Base-by-base conservation (phyloP, 2,888 invertebrate genomes). In the Tenthredo notha region DNA sequence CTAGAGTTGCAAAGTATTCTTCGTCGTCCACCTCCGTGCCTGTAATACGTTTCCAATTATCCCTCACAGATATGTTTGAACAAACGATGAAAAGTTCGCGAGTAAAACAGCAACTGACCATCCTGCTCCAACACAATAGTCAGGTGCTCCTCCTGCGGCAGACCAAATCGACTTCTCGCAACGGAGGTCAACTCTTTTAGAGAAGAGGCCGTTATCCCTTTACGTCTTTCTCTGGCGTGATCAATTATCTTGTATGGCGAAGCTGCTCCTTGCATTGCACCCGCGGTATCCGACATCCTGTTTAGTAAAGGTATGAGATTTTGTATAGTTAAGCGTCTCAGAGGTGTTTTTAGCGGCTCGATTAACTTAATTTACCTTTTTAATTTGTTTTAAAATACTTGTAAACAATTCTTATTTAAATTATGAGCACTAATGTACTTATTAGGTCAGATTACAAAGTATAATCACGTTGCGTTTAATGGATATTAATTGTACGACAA, bases 21-120 rank as follows among this genome's bases (percentile, higher is more conserved):
- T 98, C 98, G 91, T 98, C 98, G 90, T 98, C 98, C 80, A 98
- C 97, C 94, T 98, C 98, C 0, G 98, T 98, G 50, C 98, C 93
- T 93, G 74, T 25, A 67, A 33, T 29, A 67, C 12, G 33, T 33
- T 33, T 12, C 18, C 18, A 1, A 33, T 9, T 43, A 74, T 37
- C 21, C 40, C 21, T 21, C 1, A n/a, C 6, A 74, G 3, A 12
- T 2, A 12, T 40, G 0, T 43, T 0, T 3, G 21, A 40, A n/a
- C 37, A n/a, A 7, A 33, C 0, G 25, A 25, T 74, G n/a, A 18
- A 74, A 54, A 37, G n/a, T 78, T 50, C 33, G 4, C 0, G 29
- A 61, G 40, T 61, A 10, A 61, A 86, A 84, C 10, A n/a, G 78
- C 67, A 75, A 85, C 85, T 88, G 86, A 92, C 93, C 98, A 94